Percentiles rank a stretch among this genome's conserved stretches.
Conservation (phyloP, 1,140 invertebrate species). For the Rhysida immarginata region DNA sequence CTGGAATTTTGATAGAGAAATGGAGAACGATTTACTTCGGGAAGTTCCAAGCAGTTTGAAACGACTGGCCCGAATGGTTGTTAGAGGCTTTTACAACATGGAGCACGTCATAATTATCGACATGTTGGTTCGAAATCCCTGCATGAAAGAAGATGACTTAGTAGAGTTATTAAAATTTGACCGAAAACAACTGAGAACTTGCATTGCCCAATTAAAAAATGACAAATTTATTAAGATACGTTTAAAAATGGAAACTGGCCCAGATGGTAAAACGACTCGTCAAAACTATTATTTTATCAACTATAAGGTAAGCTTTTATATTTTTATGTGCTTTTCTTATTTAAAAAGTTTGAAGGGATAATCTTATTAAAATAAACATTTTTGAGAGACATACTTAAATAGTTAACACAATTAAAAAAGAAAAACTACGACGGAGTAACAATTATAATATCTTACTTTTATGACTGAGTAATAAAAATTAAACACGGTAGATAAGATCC, state of each 20-base stretch:
- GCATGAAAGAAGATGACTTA: constrained; percentile 95
- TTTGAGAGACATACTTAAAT: no score
- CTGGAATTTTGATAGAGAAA: background rate
- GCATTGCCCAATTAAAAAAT: constrained; percentile 68
- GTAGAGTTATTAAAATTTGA: constrained; percentile 88
- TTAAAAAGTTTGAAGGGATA: no score
- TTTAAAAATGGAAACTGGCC: constrained; percentile 84
- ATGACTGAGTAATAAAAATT: no score
- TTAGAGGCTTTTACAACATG: constrained; percentile 79
- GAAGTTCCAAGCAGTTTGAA: constrained; percentile 82
- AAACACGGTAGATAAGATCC: no score
- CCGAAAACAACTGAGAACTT: constrained; percentile 74
- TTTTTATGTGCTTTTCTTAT: no score
- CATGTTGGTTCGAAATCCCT: constrained; percentile 85
- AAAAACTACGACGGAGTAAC: no score
- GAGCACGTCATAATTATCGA: constrained; percentile 89
- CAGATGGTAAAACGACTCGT: constrained; percentile 88
- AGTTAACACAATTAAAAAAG: no score
- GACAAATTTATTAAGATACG: constrained; percentile 88
- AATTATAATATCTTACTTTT: no score
- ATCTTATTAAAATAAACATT: no score
- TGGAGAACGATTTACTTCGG: constrained; percentile 33
- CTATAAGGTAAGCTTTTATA: constrained; percentile 49
- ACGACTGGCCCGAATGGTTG: constrained; percentile 72
- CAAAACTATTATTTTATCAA: constrained; percentile 97